Evolutionary conservation across 2,797 vertebrate genomes (phyloP), one percentile per base, ranked within the genome.

Genomic region (Syngnathus acus): DNA sequence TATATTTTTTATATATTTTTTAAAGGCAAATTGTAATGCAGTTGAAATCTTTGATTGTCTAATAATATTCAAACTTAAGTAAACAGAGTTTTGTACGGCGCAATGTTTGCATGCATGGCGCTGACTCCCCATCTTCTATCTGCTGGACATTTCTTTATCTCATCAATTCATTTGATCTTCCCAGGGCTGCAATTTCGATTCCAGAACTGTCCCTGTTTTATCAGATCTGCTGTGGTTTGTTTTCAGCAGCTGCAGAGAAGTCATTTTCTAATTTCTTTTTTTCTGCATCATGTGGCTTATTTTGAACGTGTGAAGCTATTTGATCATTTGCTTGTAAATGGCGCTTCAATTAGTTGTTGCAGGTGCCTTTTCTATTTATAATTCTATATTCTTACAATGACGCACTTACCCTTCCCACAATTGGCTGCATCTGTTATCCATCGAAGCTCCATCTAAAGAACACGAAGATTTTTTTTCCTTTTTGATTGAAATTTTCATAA

Each of bases 111-210:
- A 19, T 58, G 55, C 55, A 37, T 37, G 55, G 8, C 26, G 55
- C 17, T 58, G 55, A 58, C 32, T 38, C 59, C 59, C 23, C 59
- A 42, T 61, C 26, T 32, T 61, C 39, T 42, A 42, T 23, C n/a
- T 61, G 10, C 55, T 2, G 40, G 19, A 43, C 59, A 43, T 45
- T 62, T 62, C 40, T 42, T 43, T 21, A 61, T 13, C 59, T 61
- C 59, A 59, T 59, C 37, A 38, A 38, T 59, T 59, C 37, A 42
- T 42, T 61, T 61, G 13, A 61, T 61, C 59, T 61, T 61, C 37
- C 38, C n/a, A 11, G 13, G 42, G 38, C 39, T 42, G 19, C 39
- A 2, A 61, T 42, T 61, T 42, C 59, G 3, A 42, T 61, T 23
- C 17, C 57, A 39, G 5, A 7, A 61, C 38, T 21, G 59, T 21